These are phyloP conservation scores for Polymixis lichenea DNA, from an alignment of 2,888 invertebrate genomes.

Conservation along the genomic window DNA sequence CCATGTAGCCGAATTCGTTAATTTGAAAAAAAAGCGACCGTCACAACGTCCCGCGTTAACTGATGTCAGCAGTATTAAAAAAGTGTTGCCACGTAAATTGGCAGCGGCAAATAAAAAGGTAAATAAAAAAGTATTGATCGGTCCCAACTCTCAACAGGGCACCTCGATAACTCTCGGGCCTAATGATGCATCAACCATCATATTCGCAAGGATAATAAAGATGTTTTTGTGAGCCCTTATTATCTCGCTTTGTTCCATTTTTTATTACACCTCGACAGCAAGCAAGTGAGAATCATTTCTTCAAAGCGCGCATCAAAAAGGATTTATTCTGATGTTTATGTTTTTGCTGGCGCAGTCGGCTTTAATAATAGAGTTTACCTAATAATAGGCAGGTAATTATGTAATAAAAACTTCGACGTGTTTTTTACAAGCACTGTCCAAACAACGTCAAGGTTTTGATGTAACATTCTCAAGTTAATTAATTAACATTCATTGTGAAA, in stretches of 20 bases:
- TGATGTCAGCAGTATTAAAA: slow-evolving; percentile 48
- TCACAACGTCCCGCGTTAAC: slow-evolving; percentile 53
- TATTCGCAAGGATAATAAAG: slow-evolving; percentile 72
- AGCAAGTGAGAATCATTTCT: slow-evolving; percentile 53
- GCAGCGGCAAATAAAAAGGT: slow-evolving; percentile 65
- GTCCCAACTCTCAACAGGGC: slow-evolving; percentile 74
- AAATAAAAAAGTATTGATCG: slow-evolving; percentile 74
- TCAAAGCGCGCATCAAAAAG: slow-evolving; percentile 42
- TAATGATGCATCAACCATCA: slow-evolving; percentile 73
- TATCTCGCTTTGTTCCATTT: slow-evolving; percentile 65
- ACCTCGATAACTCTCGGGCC: slow-evolving; percentile 69
- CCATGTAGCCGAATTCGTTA: slow-evolving; percentile 65
- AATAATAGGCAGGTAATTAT: slow-evolving; percentile 59
- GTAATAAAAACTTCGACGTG: slow-evolving; percentile 42
- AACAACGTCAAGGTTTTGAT: slow-evolving; percentile 54
- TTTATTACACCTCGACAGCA: slow-evolving; percentile 51
- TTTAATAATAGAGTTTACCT: slow-evolving; percentile 51
- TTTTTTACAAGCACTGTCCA: slow-evolving; percentile 54
- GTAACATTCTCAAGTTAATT: slow-evolving; percentile 34
- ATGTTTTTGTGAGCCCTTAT: slow-evolving; percentile 70
- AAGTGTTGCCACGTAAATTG: slow-evolving; percentile 68
- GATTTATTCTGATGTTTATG: slow-evolving; percentile 59
- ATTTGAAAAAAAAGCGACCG: slow-evolving; percentile 52
- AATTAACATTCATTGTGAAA: slow-evolving; percentile 31
- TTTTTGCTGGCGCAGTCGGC: slow-evolving; percentile 40